These are phyloP conservation scores for Gymnarchus niloticus DNA, from an alignment of 2,113 vertebrate species.

Conservation along the genomic window DNA sequence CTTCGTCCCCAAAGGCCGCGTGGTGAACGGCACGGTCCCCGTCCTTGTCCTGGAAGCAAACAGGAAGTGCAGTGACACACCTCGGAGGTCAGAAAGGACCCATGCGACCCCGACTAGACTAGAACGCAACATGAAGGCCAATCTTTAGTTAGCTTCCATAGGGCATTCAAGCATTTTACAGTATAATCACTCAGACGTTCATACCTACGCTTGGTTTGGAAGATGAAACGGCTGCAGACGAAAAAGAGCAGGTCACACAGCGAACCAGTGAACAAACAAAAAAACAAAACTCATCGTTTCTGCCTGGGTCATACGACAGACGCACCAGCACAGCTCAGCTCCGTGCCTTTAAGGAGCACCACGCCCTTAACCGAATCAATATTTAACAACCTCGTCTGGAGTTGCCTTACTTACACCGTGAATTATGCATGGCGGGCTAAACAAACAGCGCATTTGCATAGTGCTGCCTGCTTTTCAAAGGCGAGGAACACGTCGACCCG, in stretches of 20 bases:
- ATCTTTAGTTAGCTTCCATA: no score
- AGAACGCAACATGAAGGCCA: no score
- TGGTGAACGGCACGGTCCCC: slow-evolving; percentile 96
- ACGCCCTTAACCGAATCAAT: slow-evolving; percentile 21
- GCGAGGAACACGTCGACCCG: not conserved
- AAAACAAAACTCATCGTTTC: not conserved
- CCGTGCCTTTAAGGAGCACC: not conserved
- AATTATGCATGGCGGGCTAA: slow-evolving; percentile 1
- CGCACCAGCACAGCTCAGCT: not conserved
- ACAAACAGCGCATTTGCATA: slow-evolving; percentile 17
- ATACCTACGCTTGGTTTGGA: no score
- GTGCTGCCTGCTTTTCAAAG: not conserved
- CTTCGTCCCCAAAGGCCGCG: slow-evolving; percentile 94
- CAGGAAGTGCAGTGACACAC: slow-evolving; percentile 25
- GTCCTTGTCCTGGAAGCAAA: slow-evolving; percentile 81
- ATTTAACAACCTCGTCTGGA: not conserved
- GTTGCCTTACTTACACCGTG: not conserved
- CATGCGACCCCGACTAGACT: no score
- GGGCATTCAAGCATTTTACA: not conserved
- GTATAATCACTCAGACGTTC: not conserved
- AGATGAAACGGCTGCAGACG: no score
- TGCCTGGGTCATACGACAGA: not conserved
- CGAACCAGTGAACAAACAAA: no score
- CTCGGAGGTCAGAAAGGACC: not conserved
- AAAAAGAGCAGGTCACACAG: not conserved